Evolutionary conservation across 2,797 vertebrate species (phyloP), one percentile per base, ranked within the genome.

Genomic region (Dallia pectoralis): DNA sequence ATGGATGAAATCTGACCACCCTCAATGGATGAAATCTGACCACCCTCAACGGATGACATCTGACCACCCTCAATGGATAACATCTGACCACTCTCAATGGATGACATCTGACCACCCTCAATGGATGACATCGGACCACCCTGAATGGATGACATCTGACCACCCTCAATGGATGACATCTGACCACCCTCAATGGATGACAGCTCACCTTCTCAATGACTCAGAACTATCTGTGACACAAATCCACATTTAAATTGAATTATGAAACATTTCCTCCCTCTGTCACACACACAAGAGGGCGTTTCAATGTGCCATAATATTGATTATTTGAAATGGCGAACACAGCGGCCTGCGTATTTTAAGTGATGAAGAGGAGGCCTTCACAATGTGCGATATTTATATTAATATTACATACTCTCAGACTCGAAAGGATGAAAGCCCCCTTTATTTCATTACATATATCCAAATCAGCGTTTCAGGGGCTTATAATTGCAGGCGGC

Each of bases 401-500:
- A 77, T 30, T 82, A 32, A 40, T 72, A 51, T 64, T 30, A 47
- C 69, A 36, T 19, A 30, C 30, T 56, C 74, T 22, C 49, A 32
- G 15, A 79, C 70, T 59, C 32, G 48, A 86, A 74, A 67, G 1
- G 9, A 80, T 70, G 63, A 14, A 8, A 48, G 25, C 75, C 73
- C 81, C 79, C 79, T 81, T 76, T 81, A 27, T 78, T 81, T 78
- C 56, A 70, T 87, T 84, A 79, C 56, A 63, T 84, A 80, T 78
- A 75, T 76, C 70, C 76, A 76, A 82, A 86, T 89, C 87, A 84
- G 81, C 80, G 79, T 78, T 85, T 87, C 72, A 76, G 63, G 44
- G 67, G 73, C 78, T 44, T 70, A 61, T 77, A 77, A 75, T 80
- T 78, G 76, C 81, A 88, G 33, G 33, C 72, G 76, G 83, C 76